Evolutionary conservation across 2,113 vertebrate species (phyloP), one percentile per base, ranked within the genome.

Genomic region (Catharus fuscescens): DNA sequence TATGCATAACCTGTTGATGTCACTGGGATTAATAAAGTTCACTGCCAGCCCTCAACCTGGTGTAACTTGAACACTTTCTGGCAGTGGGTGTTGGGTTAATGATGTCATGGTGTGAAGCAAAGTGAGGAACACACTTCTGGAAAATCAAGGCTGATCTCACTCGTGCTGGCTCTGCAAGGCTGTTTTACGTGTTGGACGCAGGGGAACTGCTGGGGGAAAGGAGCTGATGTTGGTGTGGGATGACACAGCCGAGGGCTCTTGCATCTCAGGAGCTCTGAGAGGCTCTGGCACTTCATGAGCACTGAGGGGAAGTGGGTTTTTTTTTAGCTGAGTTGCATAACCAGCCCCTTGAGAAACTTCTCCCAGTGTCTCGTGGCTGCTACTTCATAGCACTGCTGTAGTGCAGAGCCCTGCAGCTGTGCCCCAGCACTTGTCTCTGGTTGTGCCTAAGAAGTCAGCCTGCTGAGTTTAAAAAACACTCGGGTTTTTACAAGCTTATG

Each of bases 161-260:
- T 82, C 3, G 0, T 5, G 53, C 87, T 67, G 88, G 10, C 71
- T 76, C 62, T 45, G 62, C 57, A 45, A 16, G 90, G 6, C 42
- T 76, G 47, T 19, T 56, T 16, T 31, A 0, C 0, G 0, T 38
- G n/a, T 45, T 47, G 42, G 40, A 57, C 0, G 0, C 50, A 15
- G 78, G 42, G 64, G 32, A 36, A 1, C 16, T 67, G 14, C 1
- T 31, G 62, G 23, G 70, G 60, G 66, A 40, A 25, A 12, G 44
- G 38, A 71, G 64, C n/a, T 73, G 47, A 5, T 3, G 10, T 20
- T 77, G 76, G 31, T 76, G 8, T 66, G 48, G 29, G 47, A 2
- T 88, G 76, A 25, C 82, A 72, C 82, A 32, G 3, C 9, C 2
- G 0, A 56, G 66, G 66, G 53, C 60, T 42, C 29, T 65, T 71